Evolutionary conservation across 2,888 invertebrate genomes (phyloP).

Genomic region (Microctonus brassicae): DNA sequence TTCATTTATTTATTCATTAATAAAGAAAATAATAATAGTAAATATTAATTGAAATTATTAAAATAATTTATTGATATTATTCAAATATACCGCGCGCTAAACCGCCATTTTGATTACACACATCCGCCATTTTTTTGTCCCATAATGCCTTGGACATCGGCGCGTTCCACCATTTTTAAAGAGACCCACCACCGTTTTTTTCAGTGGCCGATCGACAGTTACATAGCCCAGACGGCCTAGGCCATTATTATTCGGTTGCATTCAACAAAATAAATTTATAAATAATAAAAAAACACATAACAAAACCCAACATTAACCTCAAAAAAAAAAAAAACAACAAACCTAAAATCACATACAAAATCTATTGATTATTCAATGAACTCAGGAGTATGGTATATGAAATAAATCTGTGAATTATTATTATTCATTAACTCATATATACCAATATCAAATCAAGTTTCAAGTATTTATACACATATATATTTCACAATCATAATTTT

Average conservation of each 20-base stretch:
- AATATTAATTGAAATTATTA: too few relatives aligned
- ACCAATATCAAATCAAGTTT: background rate
- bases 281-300: background rate
- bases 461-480: background rate
- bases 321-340: background rate
- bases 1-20: too few relatives aligned
- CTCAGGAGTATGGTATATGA: background rate
- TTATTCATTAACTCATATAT: background rate
- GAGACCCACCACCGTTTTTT: constrained; percentile 29
- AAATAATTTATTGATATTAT: too few relatives aligned
- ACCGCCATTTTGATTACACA: background rate
- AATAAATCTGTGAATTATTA: background rate
- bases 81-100: too few relatives aligned
- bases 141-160: constrained; percentile 14
- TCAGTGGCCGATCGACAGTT: constrained; percentile 44
- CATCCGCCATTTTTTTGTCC: background rate
- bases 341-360: background rate
- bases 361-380: background rate
- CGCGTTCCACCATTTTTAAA: constrained; percentile 47
- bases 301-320: background rate
- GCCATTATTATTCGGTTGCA: too few relatives aligned
- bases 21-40: too few relatives aligned
- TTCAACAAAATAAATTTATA: background rate
- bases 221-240: background rate
- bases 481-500: background rate